These are phyloP conservation scores for Brachyalestes nurse DNA, from an alignment of 2,797 vertebrate genomes.

Conservation along the genomic window DNA sequence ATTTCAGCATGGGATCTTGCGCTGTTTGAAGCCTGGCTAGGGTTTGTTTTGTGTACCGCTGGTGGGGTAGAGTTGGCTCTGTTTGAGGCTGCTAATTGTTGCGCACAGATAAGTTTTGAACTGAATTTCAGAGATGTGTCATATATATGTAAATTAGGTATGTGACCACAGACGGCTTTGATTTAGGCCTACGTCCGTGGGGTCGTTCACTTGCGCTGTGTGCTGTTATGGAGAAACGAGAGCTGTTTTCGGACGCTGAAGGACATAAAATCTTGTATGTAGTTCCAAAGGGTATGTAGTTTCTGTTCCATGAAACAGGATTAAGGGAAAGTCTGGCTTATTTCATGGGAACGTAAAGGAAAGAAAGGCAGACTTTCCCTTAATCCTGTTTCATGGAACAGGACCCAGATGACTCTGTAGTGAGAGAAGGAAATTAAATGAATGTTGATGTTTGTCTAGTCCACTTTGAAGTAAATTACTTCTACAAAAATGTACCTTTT, in stretches of 20 bases:
- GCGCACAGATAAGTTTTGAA: background rate
- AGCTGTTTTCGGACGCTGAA: background rate
- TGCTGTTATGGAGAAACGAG: background rate
- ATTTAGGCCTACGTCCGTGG: background rate
- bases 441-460: background rate
- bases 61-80: background rate
- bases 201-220: background rate
- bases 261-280: too few species aligned
- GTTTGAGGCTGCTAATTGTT: background rate
- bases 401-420: background rate
- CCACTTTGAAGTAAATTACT: too few species aligned
- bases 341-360: too few species aligned
- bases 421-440: background rate
- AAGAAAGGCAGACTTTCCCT: too few species aligned
- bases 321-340: too few species aligned
- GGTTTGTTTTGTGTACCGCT: too few species aligned
- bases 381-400: too few species aligned
- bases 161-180: conserved; percentile 22
- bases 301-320: too few species aligned
- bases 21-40: too few species aligned
- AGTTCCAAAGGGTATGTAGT: too few species aligned
- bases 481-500: too few species aligned
- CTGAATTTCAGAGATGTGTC: background rate
- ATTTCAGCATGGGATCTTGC: background rate
- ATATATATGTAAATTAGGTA: background rate